Base-by-base conservation (phyloP, 2,888 invertebrate genomes). In the Caenorhabditis drosophilae region DNA sequence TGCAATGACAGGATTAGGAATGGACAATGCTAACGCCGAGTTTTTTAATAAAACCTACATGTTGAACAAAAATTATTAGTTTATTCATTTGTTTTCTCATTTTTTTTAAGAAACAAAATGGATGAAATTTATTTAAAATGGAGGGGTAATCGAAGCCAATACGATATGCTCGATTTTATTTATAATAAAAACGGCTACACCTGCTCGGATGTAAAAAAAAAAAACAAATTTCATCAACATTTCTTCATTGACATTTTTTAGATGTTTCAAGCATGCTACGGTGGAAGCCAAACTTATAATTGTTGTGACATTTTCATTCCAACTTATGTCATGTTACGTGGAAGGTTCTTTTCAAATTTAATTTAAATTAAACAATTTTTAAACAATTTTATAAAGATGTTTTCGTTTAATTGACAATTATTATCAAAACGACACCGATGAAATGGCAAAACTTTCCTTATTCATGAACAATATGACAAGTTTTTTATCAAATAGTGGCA, bases 271-370 rank as follows among this genome's bases (percentile, higher is more conserved):
- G 53, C 52, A 12, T 73, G 73, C 47, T 67, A 64, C 26, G 57
- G 61, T 11, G 73, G 73, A n/a, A 59, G 67, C 40, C 18, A 27
- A 1, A 54, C 62, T 1, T 52, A 59, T 16, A 63, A 73, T 22
- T 73, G 73, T 40, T 73, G 73, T 34, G 62, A 70, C 26, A 66
- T 73, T 31, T 73, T 73, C 25, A 56, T 60, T 27, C 73, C 73
- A 9, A 66, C 62, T 4, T 70, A 67, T 47, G 66, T 58, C 6
- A 70, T 73, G 70, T 50, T 66, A 4, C 63, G 73, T 20, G 73
- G 73, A 47, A 63, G 67, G 67, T 61, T 40, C n/a, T 6, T 44
- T 11, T 15, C 9, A 12, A 31, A 6, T 40, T n/a, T n/a, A n/a
- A n/a, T n/a, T n/a, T n/a, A n/a, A n/a, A n/a, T n/a, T n/a, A n/a